A percentile compares a stretch with the other conserved stretches of the same genome.
Conservation (phyloP, 2,113 vertebrate species). For the Ahaetulla prasina region DNA sequence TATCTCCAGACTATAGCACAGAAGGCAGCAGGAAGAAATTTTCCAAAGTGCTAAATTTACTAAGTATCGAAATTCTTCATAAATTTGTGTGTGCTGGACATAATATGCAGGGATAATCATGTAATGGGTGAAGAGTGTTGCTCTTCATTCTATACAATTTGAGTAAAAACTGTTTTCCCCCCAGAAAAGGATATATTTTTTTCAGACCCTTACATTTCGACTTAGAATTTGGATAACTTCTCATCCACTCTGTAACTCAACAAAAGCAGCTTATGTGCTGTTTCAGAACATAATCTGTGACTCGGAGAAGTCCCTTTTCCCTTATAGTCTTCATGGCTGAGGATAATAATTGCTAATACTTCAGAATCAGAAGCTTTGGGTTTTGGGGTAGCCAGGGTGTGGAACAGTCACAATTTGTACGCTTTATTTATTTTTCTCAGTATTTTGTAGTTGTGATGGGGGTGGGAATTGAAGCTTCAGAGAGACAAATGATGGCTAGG, state of each 20-base stretch:
- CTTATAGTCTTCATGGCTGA: background rate
- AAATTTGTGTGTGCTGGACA: background rate
- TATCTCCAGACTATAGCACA: background rate
- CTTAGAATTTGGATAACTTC: background rate
- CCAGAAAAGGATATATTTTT: background rate
- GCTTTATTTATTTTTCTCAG: background rate
- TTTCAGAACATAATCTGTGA: background rate
- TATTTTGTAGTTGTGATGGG: background rate
- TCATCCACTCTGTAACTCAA: background rate
- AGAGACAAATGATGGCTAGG: background rate
- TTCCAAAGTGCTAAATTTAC: background rate
- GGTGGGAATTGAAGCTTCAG: background rate
- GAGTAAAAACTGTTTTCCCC: background rate
- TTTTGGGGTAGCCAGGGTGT: background rate
- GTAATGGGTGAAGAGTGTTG: background rate
- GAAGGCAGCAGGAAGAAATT: background rate
- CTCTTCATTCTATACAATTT: background rate
- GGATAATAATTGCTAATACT: background rate
- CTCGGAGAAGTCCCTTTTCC: background rate
- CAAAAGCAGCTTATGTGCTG: background rate
- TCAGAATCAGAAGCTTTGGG: background rate
- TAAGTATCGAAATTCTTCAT: background rate
- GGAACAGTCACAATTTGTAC: background rate
- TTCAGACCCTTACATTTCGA: background rate
- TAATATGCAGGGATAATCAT: background rate